Evolutionary conservation across 2,113 vertebrate genomes (phyloP).

Genomic region (Hippocampus abdominalis): DNA sequence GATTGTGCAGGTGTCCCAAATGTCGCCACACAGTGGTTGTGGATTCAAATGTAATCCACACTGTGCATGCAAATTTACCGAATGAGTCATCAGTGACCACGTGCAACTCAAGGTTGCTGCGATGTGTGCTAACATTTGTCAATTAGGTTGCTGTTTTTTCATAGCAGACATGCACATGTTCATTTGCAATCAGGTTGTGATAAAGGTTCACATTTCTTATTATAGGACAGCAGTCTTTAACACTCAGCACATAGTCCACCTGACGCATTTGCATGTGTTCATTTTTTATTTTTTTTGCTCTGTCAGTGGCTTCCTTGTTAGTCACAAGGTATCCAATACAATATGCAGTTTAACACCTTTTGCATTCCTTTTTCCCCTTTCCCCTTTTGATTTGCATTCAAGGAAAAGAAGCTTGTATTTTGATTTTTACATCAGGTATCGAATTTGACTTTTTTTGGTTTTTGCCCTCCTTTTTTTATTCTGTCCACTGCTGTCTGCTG

Average conservation of each 20-base stretch:
- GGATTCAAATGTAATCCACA: neutral
- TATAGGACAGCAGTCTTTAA: neutral
- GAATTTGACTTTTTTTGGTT: slow-evolving; percentile 56
- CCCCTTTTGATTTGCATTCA: slow-evolving; percentile 80
- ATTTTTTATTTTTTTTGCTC: slow-evolving; percentile 12
- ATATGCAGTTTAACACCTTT: slow-evolving; percentile 58
- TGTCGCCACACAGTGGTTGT: neutral
- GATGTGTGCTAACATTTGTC: slow-evolving; percentile 2
- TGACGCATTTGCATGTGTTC: slow-evolving; percentile 35
- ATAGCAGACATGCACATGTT: neutral
- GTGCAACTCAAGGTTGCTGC: neutral
- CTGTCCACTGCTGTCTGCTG: slow-evolving; percentile 38
- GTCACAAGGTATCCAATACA: slow-evolving; percentile 38
- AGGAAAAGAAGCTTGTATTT: slow-evolving; percentile 93
- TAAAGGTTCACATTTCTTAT: neutral
- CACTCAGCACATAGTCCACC: neutral
- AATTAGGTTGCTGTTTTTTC: neutral
- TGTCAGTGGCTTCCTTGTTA: slow-evolving; percentile 44
- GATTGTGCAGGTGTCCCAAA: slow-evolving; percentile 2
- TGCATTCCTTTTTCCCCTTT: slow-evolving; percentile 65
- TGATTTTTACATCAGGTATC: slow-evolving; percentile 94
- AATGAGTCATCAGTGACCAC: slow-evolving; percentile 1
- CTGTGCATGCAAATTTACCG: slow-evolving; percentile 25
- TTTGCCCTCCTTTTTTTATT: slow-evolving; percentile 11
- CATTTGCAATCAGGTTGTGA: neutral